Conservation (phyloP, 1,140 invertebrate genomes). For the Procambarus clarkii region DNA sequence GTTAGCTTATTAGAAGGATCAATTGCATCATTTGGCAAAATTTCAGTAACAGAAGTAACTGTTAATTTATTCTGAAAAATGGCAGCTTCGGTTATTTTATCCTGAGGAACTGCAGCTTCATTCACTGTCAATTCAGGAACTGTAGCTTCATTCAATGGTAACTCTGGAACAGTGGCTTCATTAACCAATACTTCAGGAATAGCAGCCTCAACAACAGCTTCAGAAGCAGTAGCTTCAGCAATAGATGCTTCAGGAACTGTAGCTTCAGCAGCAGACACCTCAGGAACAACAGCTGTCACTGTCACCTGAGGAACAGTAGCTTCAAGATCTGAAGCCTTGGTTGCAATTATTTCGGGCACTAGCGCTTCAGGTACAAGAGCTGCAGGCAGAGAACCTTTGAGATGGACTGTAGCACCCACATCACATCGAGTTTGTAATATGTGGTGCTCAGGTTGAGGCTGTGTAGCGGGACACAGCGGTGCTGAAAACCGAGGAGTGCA, state of each 20-base stretch:
- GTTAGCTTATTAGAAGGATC: neutral
- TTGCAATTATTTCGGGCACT: slow-evolving; percentile 43
- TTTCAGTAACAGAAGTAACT: neutral
- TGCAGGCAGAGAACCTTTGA: slow-evolving; percentile 39
- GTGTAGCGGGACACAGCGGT: neutral
- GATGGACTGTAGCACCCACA: slow-evolving; percentile 17
- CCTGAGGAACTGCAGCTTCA: neutral
- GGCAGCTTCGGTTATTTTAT: neutral
- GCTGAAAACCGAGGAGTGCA: slow-evolving; percentile 6
- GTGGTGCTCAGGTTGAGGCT: neutral
- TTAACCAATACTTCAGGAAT: slow-evolving; percentile 10
- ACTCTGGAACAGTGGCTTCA: slow-evolving; percentile 25
- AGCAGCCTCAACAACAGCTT: neutral
- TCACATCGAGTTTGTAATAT: neutral
- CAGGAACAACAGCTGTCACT: neutral
- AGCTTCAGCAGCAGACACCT: slow-evolving; percentile 20
- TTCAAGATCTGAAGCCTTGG: slow-evolving; percentile 25
- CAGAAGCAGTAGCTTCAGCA: slow-evolving; percentile 1
- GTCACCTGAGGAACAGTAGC: slow-evolving; percentile 4
- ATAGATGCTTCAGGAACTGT: slow-evolving; percentile 30
- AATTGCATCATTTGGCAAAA: neutral
- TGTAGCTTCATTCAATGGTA: neutral
- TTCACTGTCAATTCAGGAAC: neutral
- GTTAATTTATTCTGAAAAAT: neutral
- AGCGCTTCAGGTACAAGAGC: slow-evolving; percentile 24